These are phyloP conservation scores for Drosophila sproati DNA, from an alignment of 1,140 invertebrate species.

Conservation along the genomic window DNA sequence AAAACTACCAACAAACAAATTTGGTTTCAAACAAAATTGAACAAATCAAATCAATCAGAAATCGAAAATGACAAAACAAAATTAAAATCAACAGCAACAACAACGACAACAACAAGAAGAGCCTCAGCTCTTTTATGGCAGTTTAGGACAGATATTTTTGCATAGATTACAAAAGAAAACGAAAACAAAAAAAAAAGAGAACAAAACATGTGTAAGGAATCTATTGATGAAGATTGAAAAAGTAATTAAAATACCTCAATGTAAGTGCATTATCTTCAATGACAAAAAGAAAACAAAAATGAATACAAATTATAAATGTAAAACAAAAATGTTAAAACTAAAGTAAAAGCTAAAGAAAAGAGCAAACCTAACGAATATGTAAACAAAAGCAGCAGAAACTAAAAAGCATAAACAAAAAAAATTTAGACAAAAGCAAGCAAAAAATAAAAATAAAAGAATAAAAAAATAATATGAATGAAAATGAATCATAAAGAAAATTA, in stretches of 20 bases:
- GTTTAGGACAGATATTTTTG: slow-evolving; percentile 36
- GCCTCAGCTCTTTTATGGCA: slow-evolving; percentile 21
- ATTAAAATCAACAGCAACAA: slow-evolving; percentile 12
- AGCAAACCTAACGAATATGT: slow-evolving; percentile 31
- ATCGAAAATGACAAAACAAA: slow-evolving; percentile 39
- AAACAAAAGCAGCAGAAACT: slow-evolving; percentile 28
- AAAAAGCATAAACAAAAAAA: slow-evolving; percentile 17
- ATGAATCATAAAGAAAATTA: slow-evolving; percentile 39
- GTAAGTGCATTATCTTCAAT: slow-evolving; percentile 82
- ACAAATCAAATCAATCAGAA: slow-evolving; percentile 44
- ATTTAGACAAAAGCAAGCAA: background rate
- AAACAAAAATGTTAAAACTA: slow-evolving; percentile 28
- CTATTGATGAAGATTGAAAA: slow-evolving; percentile 77
- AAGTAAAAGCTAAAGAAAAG: slow-evolving; percentile 22
- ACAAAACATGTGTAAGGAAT: slow-evolving; percentile 37
- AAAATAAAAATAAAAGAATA: slow-evolving; percentile 22
- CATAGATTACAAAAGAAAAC: slow-evolving; percentile 41
- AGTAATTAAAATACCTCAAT: slow-evolving; percentile 83
- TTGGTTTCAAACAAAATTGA: slow-evolving; percentile 38
- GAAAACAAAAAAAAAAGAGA: slow-evolving; percentile 51
- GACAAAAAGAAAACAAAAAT: slow-evolving; percentile 47
- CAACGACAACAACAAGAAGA: slow-evolving; percentile 2
- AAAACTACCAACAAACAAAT: slow-evolving; percentile 32
- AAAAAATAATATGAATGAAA: slow-evolving; percentile 31
- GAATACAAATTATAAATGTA: slow-evolving; percentile 46